Evolutionary conservation across 2,797 vertebrate species (phyloP).

Genomic region (Esox masquinongy): DNA sequence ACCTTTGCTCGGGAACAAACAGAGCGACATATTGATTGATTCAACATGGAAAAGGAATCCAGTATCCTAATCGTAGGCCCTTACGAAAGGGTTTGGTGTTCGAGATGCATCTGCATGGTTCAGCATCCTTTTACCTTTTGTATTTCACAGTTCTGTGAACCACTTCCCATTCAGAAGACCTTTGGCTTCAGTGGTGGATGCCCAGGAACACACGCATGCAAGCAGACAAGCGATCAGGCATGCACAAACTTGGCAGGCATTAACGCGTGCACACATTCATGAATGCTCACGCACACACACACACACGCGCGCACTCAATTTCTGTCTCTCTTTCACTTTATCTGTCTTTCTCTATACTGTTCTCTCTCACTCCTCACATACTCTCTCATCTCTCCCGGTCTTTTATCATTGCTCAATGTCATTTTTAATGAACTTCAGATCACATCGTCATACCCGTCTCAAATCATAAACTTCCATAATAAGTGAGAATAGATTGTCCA

Average conservation of each 20-base stretch:
- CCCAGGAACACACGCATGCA: constrained; percentile 8
- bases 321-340: neutral
- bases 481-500: constrained; percentile 67
- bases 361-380: no score
- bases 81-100: neutral
- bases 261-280: constrained; percentile 9
- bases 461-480: constrained; percentile 76
- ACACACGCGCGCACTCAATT: neutral
- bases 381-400: constrained; percentile 3
- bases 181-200: constrained; percentile 32
- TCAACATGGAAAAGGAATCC: neutral
- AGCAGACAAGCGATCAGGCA: constrained; percentile 13
- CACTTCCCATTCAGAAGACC: constrained; percentile 51
- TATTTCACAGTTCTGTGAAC: constrained; percentile 54
- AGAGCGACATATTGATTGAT: neutral
- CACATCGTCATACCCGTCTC: constrained; percentile 72
- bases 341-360: neutral
- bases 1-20: neutral
- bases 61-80: neutral
- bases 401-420: constrained; percentile 71
- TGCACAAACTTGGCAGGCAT: constrained; percentile 15
- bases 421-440: constrained; percentile 74
- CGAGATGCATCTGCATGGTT: constrained; percentile 34
- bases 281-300: neutral
- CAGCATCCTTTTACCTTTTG: constrained; percentile 53